phyloP scores from a whole-genome alignment of 2,113 vertebrate species.

The Gulo gulo region DNA sequence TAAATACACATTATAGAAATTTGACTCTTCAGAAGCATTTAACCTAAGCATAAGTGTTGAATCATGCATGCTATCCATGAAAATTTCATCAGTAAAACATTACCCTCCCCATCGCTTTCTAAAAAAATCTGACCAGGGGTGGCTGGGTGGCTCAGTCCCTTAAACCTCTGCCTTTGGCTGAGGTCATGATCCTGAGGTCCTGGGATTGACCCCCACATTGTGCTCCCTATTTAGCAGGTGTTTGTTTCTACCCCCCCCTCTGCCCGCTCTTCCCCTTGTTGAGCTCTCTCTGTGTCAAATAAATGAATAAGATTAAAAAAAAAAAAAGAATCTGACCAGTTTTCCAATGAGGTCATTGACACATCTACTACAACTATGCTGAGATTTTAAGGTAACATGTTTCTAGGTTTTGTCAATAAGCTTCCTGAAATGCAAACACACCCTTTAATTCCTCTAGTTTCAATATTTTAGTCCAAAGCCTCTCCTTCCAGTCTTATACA shows the following conservation, averaged over 20 bases:
- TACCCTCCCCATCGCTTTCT: background rate
- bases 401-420: background rate
- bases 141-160: background rate
- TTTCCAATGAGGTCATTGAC: background rate
- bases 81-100: background rate
- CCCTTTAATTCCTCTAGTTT: background rate
- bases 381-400: background rate
- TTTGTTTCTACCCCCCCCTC: background rate
- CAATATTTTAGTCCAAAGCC: background rate
- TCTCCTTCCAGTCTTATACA: background rate
- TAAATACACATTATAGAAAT: background rate
- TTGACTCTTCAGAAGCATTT: background rate
- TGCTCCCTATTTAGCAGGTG: background rate
- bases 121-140: background rate
- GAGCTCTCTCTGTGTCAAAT: background rate
- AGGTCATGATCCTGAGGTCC: background rate
- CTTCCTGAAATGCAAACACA: background rate
- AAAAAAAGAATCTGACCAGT: background rate
- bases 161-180: background rate
- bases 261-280: background rate
- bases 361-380: background rate
- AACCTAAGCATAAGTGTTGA: background rate
- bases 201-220: background rate
- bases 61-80: background rate
- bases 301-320: background rate